A percentile compares a stretch with the other conserved stretches of the same genome.
Conservation (phyloP, 2,888 invertebrate genomes). For the Eupeodes luniger region DNA sequence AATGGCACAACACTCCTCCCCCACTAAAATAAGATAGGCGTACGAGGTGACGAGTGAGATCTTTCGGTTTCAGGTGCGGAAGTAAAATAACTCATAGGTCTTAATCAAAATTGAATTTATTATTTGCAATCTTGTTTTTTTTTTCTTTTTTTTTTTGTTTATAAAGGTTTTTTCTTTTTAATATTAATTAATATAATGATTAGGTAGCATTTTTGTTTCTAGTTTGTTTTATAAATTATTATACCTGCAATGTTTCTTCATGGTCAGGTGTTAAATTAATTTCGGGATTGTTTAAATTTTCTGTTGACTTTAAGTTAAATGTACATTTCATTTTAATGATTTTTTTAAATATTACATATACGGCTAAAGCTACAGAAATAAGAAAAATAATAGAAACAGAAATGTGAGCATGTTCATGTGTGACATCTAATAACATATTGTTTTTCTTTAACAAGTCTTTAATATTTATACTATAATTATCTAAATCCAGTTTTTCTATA, state of each 20-base stretch:
- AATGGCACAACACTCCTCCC: conserved; percentile 1
- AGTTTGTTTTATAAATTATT: neutral
- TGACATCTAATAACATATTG: too few relatives aligned
- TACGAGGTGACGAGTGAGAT: neutral
- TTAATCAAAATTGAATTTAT: too few relatives aligned
- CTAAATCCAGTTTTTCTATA: neutral
- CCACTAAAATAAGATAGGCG: neutral
- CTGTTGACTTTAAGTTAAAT: neutral
- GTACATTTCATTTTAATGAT: neutral
- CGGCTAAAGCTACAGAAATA: neutral
- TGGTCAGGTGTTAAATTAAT: neutral
- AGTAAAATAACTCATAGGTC: neutral
- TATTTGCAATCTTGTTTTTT: too few relatives aligned
- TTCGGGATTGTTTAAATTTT: neutral
- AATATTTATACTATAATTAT: neutral
- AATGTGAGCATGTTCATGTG: neutral
- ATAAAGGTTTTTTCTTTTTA: neutral
- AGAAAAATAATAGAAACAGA: neutral
- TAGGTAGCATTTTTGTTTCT: neutral
- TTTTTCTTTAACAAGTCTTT: too few relatives aligned
- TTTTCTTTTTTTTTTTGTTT: too few relatives aligned
- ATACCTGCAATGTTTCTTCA: neutral
- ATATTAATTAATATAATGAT: too few relatives aligned
- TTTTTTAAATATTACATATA: neutral
- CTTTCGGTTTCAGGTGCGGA: neutral